phyloP scores from a whole-genome alignment of 1,140 invertebrate species.

The Ephestia elutella region DNA sequence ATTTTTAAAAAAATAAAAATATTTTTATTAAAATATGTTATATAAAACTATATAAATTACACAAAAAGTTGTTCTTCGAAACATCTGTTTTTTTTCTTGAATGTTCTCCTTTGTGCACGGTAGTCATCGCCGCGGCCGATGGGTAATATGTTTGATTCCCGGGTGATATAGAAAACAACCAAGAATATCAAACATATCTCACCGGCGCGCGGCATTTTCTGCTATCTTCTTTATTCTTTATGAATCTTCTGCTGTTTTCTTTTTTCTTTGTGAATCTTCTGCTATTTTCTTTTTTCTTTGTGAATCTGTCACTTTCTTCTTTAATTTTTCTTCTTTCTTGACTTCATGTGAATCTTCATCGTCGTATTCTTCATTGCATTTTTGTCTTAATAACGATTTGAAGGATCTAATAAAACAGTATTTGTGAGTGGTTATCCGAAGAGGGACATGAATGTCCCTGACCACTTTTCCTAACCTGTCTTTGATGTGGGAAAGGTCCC shows the following conservation, averaged over 20 bases:
- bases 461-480: too few relatives aligned
- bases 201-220: slow-evolving; percentile 73
- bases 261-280: slow-evolving; percentile 6
- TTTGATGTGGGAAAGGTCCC: too few relatives aligned
- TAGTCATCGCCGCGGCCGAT: slow-evolving; percentile 67
- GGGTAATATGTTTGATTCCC: slow-evolving; percentile 99
- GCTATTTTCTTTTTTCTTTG: slow-evolving; percentile 14
- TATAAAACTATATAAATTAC: too few relatives aligned
- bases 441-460: too few relatives aligned
- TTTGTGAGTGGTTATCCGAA: too few relatives aligned
- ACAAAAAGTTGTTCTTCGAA: background rate
- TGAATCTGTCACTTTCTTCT: slow-evolving; percentile 17
- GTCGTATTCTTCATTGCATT: too few relatives aligned
- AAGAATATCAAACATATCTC: slow-evolving; percentile 99
- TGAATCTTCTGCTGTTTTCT: slow-evolving; percentile 22
- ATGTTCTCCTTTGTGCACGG: slow-evolving; percentile 6
- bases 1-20: too few relatives aligned
- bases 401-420: too few relatives aligned
- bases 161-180: slow-evolving; percentile 95
- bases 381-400: too few relatives aligned
- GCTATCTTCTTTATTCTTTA: slow-evolving; percentile 22
- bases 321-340: too few relatives aligned
- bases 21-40: too few relatives aligned
- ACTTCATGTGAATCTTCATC: too few relatives aligned
- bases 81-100: background rate